These are phyloP conservation scores for Zophobas atratus DNA, from an alignment of 1,140 invertebrate genomes.

Conservation along the genomic window DNA sequence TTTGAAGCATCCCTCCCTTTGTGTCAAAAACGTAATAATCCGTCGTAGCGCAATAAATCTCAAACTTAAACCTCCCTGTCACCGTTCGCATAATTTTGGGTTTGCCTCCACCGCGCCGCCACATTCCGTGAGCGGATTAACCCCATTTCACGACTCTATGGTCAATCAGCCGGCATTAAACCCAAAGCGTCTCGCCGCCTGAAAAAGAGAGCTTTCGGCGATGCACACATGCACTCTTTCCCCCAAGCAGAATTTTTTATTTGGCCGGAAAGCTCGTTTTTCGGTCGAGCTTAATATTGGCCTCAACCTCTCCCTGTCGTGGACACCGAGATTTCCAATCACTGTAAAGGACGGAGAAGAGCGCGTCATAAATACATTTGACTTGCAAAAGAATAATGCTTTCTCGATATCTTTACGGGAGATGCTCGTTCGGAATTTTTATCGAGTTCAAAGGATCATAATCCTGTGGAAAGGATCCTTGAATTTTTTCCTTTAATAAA, in stretches of 20 bases:
- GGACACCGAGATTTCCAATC: constrained; percentile 16
- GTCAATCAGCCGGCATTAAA: too few relatives aligned
- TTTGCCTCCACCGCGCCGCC: too few relatives aligned
- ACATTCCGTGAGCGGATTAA: too few relatives aligned
- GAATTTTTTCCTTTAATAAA: constrained; percentile 32
- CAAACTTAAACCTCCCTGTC: too few relatives aligned
- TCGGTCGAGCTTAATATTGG: background rate
- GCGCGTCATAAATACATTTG: constrained; percentile 29
- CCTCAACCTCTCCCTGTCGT: background rate
- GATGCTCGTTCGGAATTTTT: constrained; percentile 8
- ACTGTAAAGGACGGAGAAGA: constrained; percentile 1
- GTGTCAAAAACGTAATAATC: too few relatives aligned
- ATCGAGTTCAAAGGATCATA: constrained; percentile 31
- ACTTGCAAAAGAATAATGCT: constrained; percentile 38
- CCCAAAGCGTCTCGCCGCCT: too few relatives aligned
- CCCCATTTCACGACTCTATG: too few relatives aligned
- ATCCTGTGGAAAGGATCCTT: background rate
- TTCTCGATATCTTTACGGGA: constrained; percentile 26
- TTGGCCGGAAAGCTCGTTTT: background rate
- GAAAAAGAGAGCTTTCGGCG: too few relatives aligned
- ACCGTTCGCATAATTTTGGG: too few relatives aligned
- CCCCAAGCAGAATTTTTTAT: background rate
- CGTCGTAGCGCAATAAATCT: too few relatives aligned
- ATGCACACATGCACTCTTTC: too few relatives aligned
- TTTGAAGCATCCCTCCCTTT: too few relatives aligned